phyloP scores from a whole-genome alignment of 2,797 vertebrate genomes.

The Alcedo atthis region DNA sequence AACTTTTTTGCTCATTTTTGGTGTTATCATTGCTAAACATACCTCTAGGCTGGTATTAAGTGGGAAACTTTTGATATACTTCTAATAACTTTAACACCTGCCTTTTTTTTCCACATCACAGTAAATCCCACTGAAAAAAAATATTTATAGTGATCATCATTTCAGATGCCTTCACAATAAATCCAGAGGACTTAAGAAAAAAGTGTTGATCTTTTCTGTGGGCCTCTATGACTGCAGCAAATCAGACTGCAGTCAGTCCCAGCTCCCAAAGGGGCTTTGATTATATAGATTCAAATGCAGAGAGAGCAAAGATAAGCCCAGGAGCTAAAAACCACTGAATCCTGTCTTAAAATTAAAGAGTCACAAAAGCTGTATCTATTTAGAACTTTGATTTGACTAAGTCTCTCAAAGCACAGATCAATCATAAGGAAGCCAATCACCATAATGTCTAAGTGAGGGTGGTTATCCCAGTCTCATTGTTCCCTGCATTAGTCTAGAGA shows the following conservation, averaged over 20 bases:
- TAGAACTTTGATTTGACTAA: constrained; percentile 63
- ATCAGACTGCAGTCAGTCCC: constrained; percentile 33
- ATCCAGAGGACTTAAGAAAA: constrained; percentile 15
- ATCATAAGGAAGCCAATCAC: constrained; percentile 23
- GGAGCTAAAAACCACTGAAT: constrained; percentile 25
- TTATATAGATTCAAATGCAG: constrained; percentile 29
- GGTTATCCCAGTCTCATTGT: constrained; percentile 43
- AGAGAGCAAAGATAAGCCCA: constrained; percentile 36
- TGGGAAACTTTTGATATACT: background rate
- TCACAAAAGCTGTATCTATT: constrained; percentile 53
- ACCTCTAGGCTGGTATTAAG: constrained; percentile 15
- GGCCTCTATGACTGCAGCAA: background rate
- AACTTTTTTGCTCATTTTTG: constrained; percentile 2
- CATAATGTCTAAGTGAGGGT: background rate
- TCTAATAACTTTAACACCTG: constrained; percentile 23
- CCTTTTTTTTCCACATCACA: background rate
- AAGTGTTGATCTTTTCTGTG: constrained; percentile 14
- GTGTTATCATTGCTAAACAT: constrained; percentile 44
- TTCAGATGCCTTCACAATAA: constrained; percentile 40
- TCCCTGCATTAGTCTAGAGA: constrained; percentile 15
- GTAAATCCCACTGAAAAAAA: constrained; percentile 4
- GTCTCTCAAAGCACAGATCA: constrained; percentile 44
- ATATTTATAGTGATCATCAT: constrained; percentile 60
- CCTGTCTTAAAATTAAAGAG: constrained; percentile 56
- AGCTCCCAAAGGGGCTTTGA: constrained; percentile 22